Conservation (phyloP, 1,140 invertebrate genomes). For the Dreissena rostriformis region DNA sequence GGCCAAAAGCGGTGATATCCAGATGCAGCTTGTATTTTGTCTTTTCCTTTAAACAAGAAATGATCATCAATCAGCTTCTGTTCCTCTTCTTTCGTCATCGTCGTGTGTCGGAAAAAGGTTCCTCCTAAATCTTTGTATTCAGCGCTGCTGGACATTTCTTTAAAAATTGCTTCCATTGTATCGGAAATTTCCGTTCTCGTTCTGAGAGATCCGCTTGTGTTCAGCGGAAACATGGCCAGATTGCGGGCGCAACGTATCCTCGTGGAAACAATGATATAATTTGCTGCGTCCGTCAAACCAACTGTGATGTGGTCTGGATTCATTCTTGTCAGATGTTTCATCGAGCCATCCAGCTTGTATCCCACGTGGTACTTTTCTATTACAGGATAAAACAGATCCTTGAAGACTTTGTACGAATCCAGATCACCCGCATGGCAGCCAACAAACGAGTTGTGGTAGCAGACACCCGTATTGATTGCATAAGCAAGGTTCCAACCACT, state of each 20-base stretch:
- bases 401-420: constrained; percentile 19
- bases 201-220: not conserved
- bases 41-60: constrained; percentile 41
- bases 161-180: not conserved
- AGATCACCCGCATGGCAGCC: constrained; percentile 29
- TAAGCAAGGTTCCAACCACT: not conserved
- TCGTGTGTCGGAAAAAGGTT: constrained; percentile 3
- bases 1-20: constrained; percentile 87
- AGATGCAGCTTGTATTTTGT: constrained; percentile 6
- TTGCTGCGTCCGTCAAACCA: not conserved
- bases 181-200: not conserved
- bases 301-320: not conserved
- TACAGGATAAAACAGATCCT: constrained; percentile 9
- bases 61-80: constrained; percentile 20
- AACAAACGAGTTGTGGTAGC: constrained; percentile 1
- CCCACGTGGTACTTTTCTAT: constrained; percentile 30
- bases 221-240: constrained; percentile 14
- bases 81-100: constrained; percentile 31
- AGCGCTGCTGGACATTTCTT: not conserved
- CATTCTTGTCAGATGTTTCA: not conserved
- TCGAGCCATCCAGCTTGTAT: constrained; percentile 1
- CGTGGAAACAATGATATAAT: not conserved
- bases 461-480: constrained; percentile 13
- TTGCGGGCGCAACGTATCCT: constrained; percentile 17
- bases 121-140: not conserved